Percentiles rank a stretch among this genome's conserved stretches.
These are phyloP conservation scores for Heteromyza rotundicornis DNA, from an alignment of 2,888 invertebrate genomes.

Conservation along the genomic window DNA sequence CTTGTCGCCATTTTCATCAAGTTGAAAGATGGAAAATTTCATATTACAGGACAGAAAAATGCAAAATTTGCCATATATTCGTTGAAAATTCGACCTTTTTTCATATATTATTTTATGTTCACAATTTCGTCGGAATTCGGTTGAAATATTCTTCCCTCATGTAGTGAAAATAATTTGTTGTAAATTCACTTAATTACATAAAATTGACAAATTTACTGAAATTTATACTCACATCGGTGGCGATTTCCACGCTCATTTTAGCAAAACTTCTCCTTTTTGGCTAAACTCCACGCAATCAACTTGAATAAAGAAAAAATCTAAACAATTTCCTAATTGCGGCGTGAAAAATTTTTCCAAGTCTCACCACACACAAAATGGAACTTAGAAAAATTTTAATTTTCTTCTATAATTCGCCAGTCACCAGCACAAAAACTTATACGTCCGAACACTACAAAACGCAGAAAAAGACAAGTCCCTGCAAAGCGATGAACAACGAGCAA, in stretches of 20 bases:
- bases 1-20: slow-evolving; percentile 59
- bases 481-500: too few relatives aligned
- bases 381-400: neutral
- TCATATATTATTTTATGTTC: too few relatives aligned
- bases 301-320: neutral
- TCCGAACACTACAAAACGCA: neutral
- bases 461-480: neutral
- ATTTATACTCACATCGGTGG: slow-evolving; percentile 52
- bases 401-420: neutral
- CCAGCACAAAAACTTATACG: neutral
- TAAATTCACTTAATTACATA: slow-evolving; percentile 39
- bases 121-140: too few relatives aligned
- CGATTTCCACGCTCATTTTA: slow-evolving; percentile 58
- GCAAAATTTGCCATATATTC: neutral
- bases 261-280: slow-evolving; percentile 38
- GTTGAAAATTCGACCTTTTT: neutral
- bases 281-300: neutral
- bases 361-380: slow-evolving; percentile 13
- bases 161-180: neutral
- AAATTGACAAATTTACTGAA: slow-evolving; percentile 28
- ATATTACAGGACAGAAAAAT: slow-evolving; percentile 19
- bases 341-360: slow-evolving; percentile 21
- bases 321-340: slow-evolving; percentile 10
- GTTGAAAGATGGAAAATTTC: slow-evolving; percentile 38
- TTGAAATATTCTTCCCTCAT: neutral